Percentiles rank a stretch among this genome's conserved stretches.
Conservation (phyloP, 2,888 invertebrate species). For the Seladonia tumulorum region DNA sequence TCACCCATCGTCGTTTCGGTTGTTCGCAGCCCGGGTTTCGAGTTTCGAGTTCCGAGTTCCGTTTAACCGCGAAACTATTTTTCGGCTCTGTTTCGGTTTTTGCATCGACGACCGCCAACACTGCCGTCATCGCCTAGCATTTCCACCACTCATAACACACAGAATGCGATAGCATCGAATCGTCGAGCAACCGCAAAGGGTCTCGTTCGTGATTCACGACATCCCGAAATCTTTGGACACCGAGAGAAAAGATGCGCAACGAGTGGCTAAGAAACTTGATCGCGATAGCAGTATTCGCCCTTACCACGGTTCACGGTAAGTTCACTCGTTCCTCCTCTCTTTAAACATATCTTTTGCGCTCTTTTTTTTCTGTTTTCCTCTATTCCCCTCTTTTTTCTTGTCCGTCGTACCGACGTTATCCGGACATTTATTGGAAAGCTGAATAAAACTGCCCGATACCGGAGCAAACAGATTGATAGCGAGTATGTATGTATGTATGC, state of each 20-base stretch:
- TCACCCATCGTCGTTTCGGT: too few species aligned
- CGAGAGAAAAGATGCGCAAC: conserved; percentile 59
- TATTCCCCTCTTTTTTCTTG: too few species aligned
- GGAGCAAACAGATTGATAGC: not conserved
- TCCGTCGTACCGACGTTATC: not conserved
- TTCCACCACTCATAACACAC: not conserved
- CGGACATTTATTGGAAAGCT: not conserved
- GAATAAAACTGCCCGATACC: not conserved
- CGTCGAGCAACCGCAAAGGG: conserved; percentile 16
- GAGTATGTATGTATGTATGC: too few species aligned
- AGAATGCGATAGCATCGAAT: conserved; percentile 28
- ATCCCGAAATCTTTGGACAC: conserved; percentile 34
- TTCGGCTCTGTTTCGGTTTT: not conserved
- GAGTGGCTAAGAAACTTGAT: conserved; percentile 62
- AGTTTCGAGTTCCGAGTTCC: not conserved
- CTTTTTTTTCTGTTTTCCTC: not conserved
- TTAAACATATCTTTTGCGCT: not conserved
- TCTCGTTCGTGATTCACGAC: conserved; percentile 37
- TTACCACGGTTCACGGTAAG: conserved; percentile 65
- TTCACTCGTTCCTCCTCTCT: not conserved
- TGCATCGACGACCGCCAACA: not conserved
- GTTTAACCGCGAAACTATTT: not conserved
- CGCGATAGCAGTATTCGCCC: conserved; percentile 64
- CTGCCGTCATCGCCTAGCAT: not conserved
- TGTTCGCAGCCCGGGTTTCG: not conserved